Base-by-base conservation (phyloP, 2,113 vertebrate species). In the Gila orcuttii region DNA sequence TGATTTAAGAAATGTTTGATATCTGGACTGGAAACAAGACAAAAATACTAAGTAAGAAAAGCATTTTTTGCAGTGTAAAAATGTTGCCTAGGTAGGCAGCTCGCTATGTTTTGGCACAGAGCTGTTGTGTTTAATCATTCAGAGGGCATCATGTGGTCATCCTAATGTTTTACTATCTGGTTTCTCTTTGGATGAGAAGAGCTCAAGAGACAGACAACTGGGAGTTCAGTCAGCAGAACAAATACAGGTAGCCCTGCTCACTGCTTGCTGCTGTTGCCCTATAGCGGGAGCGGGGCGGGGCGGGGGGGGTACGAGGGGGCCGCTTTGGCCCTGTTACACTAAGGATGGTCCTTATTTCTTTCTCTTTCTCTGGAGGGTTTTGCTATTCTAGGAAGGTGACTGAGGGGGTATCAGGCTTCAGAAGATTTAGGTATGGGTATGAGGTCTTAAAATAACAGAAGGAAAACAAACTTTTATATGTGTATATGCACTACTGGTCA, bases 201-300 rank as follows among this genome's bases (percentile, higher is more conserved):
- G 89, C 90, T 88, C 93, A 92, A 92, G 93, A 95, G 78, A 91
- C 91, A 91, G 93, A 91, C 45, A 91, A 89, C 91, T 94, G 92
- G 94, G 93, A 94, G 86, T 89, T 94, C 90, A 91, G 64, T 93
- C 93, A 92, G 92, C 93, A 94, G 91, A 88, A 91, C 90, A 94
- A 94, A 89, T 92, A 87, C 93, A 95, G 94, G 94, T 96, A 95
- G 94, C 86, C 76, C 39, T 86, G 88, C 86, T 91, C 82, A 75
- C 73, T 66, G 89, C 89, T 77, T 87, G 86, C 81, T 88, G 75
- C 85, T 86, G 87, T 68, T 84, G 66, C 82, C 33, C 85, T 82
- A 31, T 85, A 82, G 50, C 75, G 47, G 68, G 62, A 12, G 71
- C 69, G 74, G 85, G 73, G 83, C 85, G 85, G 73, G n/a, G 79